phyloP scores from a whole-genome alignment of 1,140 invertebrate species.

The Caenorhabditis inopinata region DNA sequence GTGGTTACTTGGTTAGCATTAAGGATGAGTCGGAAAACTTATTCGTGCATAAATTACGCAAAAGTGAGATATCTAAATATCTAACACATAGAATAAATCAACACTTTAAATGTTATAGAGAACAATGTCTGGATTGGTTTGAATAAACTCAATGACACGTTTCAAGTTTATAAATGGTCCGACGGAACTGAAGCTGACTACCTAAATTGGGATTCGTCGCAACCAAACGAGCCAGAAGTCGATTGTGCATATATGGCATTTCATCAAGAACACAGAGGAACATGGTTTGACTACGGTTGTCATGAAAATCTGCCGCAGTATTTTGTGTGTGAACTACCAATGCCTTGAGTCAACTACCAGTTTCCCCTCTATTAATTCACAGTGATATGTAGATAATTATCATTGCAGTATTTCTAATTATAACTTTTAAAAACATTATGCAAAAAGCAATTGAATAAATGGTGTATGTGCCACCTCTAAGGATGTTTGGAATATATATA shows the following conservation, averaged over 20 bases:
- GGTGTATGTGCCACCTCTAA: too few relatives aligned
- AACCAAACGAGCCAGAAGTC: slow-evolving; percentile 59
- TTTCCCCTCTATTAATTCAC: too few relatives aligned
- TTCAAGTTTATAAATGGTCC: slow-evolving; percentile 56
- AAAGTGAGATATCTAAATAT: slow-evolving; percentile 50
- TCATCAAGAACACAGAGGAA: slow-evolving; percentile 59
- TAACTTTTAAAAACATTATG: too few relatives aligned
- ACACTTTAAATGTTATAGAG: slow-evolving; percentile 47
- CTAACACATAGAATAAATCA: too few relatives aligned
- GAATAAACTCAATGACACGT: slow-evolving; percentile 55
- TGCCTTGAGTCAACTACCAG: neutral
- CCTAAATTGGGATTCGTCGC: slow-evolving; percentile 62
- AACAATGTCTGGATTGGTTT: slow-evolving; percentile 65
- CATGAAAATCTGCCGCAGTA: slow-evolving; percentile 58
- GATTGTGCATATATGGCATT: slow-evolving; percentile 63
- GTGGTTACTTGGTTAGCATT: slow-evolving; percentile 57
- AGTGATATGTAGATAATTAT: too few relatives aligned
- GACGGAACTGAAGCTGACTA: slow-evolving; percentile 51
- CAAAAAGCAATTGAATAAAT: too few relatives aligned
- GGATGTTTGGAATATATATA: too few relatives aligned
- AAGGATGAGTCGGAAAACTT: slow-evolving; percentile 57
- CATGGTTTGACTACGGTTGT: slow-evolving; percentile 63
- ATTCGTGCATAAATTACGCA: slow-evolving; percentile 57
- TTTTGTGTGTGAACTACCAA: slow-evolving; percentile 58
- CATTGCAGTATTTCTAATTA: too few relatives aligned